Evolutionary conservation across 2,888 invertebrate species (phyloP).

Genomic region (Mechanitis messenoides): DNA sequence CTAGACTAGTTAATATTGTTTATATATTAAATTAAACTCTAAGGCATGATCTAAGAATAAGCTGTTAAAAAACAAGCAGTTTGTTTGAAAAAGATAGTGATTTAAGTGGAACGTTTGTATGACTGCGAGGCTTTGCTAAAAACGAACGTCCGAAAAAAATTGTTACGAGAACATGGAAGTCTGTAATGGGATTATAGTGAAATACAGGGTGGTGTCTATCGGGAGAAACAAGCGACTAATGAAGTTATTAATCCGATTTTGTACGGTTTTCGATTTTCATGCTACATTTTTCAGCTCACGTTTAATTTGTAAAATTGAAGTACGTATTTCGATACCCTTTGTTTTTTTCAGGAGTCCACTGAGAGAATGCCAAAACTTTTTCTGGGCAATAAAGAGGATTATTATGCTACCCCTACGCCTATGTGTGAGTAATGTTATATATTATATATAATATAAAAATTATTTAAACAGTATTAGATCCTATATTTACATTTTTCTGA

Average conservation of each 20-base stretch:
- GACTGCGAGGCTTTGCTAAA: conserved; percentile 16
- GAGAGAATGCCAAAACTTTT: conserved; percentile 41
- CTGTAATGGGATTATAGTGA: conserved; percentile 72
- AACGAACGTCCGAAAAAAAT: conserved; percentile 44
- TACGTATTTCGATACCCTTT: conserved; percentile 27
- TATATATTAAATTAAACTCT: too few species aligned
- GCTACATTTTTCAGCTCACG: conserved; percentile 47
- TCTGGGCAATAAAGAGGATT: conserved; percentile 42
- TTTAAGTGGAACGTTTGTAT: neutral
- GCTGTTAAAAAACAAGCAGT: neutral
- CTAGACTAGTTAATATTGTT: too few species aligned
- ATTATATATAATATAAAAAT: neutral
- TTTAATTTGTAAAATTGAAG: conserved; percentile 40
- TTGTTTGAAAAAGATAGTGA: neutral
- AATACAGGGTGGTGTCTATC: conserved; percentile 70
- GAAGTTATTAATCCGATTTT: conserved; percentile 76
- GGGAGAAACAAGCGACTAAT: conserved; percentile 74
- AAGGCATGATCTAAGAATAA: too few species aligned
- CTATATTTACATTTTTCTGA: too few species aligned
- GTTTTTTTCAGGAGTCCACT: conserved; percentile 45
- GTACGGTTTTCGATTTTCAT: conserved; percentile 62
- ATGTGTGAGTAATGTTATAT: conserved; percentile 39
- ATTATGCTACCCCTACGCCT: conserved; percentile 50
- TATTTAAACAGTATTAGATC: too few species aligned
- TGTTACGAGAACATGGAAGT: conserved; percentile 50